These are phyloP conservation scores for Orchestia grillus DNA, from an alignment of 1,140 invertebrate genomes.

Conservation along the genomic window DNA sequence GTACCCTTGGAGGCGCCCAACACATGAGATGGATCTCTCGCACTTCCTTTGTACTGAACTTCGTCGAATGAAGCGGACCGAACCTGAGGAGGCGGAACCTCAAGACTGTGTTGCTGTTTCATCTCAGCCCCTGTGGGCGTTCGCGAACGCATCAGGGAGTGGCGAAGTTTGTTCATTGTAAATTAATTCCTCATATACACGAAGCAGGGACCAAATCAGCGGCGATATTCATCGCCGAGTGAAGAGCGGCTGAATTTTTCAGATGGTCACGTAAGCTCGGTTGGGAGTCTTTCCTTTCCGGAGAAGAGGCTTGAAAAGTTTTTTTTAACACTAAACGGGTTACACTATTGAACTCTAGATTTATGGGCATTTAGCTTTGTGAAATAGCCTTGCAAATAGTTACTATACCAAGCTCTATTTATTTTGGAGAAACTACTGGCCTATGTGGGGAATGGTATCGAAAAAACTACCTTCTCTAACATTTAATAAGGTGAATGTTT, in stretches of 20 bases:
- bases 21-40: slow-evolving; percentile 69
- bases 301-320: not conserved
- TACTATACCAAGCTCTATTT: too few relatives aligned
- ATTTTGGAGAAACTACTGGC: not conserved
- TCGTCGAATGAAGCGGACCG: slow-evolving; percentile 89
- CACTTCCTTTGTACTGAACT: slow-evolving; percentile 84
- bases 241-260: not conserved
- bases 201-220: not conserved
- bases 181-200: not conserved
- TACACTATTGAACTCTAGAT: not conserved
- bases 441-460: not conserved
- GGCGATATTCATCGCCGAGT: not conserved
- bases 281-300: not conserved
- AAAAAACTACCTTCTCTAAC: not conserved
- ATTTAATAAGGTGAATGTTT: not conserved
- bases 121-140: slow-evolving; percentile 89
- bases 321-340: not conserved
- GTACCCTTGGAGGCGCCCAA: slow-evolving; percentile 69
- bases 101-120: slow-evolving; percentile 89
- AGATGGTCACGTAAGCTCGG: not conserved
- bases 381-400: not conserved
- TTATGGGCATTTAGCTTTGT: not conserved
- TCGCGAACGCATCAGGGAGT: slow-evolving; percentile 86
- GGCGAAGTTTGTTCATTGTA: slow-evolving; percentile 78
- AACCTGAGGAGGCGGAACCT: slow-evolving; percentile 85